Evolutionary conservation across 2,888 invertebrate species (phyloP).

Genomic region (Drosophila algonquin): DNA sequence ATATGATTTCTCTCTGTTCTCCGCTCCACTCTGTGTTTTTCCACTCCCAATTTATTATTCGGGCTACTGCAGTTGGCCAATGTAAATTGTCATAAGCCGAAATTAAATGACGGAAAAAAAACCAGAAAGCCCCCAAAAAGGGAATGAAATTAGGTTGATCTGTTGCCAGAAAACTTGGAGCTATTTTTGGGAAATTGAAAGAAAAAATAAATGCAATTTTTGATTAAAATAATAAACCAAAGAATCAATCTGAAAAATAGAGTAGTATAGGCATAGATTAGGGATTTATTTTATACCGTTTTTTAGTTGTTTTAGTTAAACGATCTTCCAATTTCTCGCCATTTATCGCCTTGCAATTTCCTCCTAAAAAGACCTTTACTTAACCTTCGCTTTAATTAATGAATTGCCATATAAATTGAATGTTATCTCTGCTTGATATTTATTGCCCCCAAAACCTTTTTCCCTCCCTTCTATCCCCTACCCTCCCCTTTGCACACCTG

Average conservation of each 20-base stretch:
- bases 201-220: background rate
- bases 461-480: background rate
- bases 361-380: background rate
- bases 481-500: constrained; percentile 10
- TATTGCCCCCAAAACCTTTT: constrained; percentile 1
- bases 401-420: background rate
- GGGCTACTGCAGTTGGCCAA: background rate
- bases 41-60: constrained; percentile 9
- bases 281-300: background rate
- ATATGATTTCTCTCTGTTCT: background rate
- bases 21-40: background rate
- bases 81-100: background rate
- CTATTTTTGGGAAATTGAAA: no score
- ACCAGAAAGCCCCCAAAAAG: constrained; percentile 2
- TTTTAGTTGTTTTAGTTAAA: no score
- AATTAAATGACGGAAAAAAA: constrained; percentile 2
- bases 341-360: background rate
- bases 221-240: background rate
- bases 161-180: no score
- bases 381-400: no score
- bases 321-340: no score
- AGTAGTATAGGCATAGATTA: background rate
- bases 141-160: constrained; percentile 1
- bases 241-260: no score
- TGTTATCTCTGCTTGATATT: constrained; percentile 3